These are phyloP conservation scores for Nymphalis polychloros DNA, from an alignment of 2,888 invertebrate species.

Conservation along the genomic window DNA sequence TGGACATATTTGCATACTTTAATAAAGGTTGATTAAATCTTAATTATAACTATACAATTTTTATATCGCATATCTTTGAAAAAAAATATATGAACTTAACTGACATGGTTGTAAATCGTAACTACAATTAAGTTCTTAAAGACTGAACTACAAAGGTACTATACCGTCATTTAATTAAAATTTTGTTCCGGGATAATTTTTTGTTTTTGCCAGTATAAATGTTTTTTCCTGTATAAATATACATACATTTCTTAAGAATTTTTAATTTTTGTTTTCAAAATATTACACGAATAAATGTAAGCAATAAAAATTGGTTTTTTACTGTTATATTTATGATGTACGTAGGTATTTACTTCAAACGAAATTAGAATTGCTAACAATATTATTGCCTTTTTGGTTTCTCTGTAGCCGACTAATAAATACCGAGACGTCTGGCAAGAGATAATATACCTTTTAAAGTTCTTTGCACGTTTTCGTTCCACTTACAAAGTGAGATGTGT, in stretches of 20 bases:
- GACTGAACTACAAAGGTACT: too few relatives aligned
- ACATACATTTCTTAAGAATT: too few relatives aligned
- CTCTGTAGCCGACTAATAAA: slow-evolving; percentile 9
- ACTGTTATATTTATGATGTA: too few relatives aligned
- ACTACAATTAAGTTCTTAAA: not conserved
- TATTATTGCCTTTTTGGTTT: slow-evolving; percentile 9
- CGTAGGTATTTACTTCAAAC: not conserved
- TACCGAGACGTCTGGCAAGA: slow-evolving; percentile 22
- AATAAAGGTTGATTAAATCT: slow-evolving; percentile 6
- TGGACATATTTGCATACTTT: slow-evolving; percentile 13
- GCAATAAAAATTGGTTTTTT: slow-evolving; percentile 7
- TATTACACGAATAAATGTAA: not conserved
- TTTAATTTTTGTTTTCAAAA: not conserved
- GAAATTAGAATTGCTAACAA: slow-evolving; percentile 9
- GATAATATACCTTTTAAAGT: slow-evolving; percentile 42
- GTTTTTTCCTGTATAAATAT: too few relatives aligned
- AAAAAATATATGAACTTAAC: not conserved
- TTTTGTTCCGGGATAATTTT: too few relatives aligned
- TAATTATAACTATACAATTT: slow-evolving; percentile 13
- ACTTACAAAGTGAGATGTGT: slow-evolving; percentile 48
- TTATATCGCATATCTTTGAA: slow-evolving; percentile 27
- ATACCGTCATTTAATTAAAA: too few relatives aligned
- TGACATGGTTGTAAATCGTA: not conserved
- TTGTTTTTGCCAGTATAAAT: too few relatives aligned
- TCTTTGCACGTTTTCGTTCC: slow-evolving; percentile 60